A percentile compares a stretch with the other conserved stretches of the same genome.
Evolutionary conservation across 2,113 vertebrate species (phyloP).

Genomic region (Urocynchramus pylzowi): DNA sequence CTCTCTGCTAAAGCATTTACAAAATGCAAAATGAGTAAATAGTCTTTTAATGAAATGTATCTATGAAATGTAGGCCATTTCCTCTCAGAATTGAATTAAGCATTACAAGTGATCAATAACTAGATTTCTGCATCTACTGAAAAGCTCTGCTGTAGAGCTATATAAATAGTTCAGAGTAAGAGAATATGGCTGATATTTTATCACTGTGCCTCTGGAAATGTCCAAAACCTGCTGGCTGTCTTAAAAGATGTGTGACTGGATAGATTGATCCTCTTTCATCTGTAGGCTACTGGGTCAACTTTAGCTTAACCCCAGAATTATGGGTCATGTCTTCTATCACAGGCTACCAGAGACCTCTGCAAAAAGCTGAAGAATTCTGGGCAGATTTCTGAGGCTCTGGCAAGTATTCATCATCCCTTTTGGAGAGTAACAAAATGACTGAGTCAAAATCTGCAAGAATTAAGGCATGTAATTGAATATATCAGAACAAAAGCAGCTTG

Average conservation of each 20-base stretch:
- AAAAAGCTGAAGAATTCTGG: neutral
- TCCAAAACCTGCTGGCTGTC: neutral
- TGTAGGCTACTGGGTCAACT: neutral
- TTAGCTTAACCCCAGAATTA: neutral
- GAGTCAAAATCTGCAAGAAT: neutral
- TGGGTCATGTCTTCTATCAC: neutral
- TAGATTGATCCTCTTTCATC: neutral
- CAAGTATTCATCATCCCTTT: neutral
- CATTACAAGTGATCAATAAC: constrained; percentile 41
- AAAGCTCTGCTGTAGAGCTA: neutral
- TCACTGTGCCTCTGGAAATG: neutral
- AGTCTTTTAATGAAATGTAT: constrained; percentile 53
- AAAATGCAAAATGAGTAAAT: constrained; percentile 40
- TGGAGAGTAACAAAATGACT: neutral
- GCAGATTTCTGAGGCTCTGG: neutral
- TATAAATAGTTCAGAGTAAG: neutral
- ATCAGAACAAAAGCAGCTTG: neutral
- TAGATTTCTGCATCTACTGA: constrained; percentile 3
- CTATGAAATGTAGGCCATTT: constrained; percentile 32
- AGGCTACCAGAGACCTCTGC: neutral
- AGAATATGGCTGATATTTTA: neutral
- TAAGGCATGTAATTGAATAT: neutral
- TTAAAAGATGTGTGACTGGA: neutral
- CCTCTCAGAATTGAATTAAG: constrained; percentile 35
- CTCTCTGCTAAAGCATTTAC: constrained; percentile 20